A percentile compares a stretch with the other conserved stretches of the same genome.
phyloP scores from a whole-genome alignment of 2,797 vertebrate genomes.

The Pipistrellus pipistrellus region DNA sequence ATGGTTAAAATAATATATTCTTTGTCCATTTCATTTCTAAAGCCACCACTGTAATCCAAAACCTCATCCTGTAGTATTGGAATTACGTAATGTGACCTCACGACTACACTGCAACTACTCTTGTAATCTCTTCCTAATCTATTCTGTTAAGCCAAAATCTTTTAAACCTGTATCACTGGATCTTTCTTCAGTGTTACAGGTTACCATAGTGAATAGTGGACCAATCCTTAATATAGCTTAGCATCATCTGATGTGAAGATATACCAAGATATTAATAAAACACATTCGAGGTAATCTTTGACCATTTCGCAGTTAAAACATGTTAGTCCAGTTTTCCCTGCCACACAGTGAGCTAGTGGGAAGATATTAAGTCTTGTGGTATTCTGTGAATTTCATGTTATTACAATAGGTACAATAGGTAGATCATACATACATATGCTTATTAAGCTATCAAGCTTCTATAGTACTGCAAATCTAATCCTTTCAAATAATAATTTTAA shows the following conservation, averaged over 20 bases:
- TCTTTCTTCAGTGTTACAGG: neutral
- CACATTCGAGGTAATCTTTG: constrained; percentile 12
- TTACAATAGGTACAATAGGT: neutral
- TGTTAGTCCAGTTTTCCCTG: neutral
- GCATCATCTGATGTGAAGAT: neutral
- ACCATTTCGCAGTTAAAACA: constrained; percentile 28
- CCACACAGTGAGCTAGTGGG: neutral
- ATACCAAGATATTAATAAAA: neutral
- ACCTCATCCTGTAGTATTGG: neutral
- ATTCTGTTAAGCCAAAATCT: neutral
- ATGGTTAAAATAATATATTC: neutral
- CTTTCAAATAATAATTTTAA: neutral
- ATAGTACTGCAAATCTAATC: neutral
- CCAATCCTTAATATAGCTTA: neutral
- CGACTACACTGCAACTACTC: neutral
- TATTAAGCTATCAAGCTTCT: neutral
- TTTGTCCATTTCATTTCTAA: constrained; percentile 33
- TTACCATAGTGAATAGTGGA: neutral
- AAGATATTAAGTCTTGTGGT: neutral
- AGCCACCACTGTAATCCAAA: neutral
- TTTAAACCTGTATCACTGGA: neutral
- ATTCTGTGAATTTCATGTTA: neutral
- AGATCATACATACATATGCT: neutral
- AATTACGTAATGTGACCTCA: neutral
- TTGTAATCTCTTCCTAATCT: neutral